Conservation (phyloP, 2,888 invertebrate species). For the Amiota mariae region DNA sequence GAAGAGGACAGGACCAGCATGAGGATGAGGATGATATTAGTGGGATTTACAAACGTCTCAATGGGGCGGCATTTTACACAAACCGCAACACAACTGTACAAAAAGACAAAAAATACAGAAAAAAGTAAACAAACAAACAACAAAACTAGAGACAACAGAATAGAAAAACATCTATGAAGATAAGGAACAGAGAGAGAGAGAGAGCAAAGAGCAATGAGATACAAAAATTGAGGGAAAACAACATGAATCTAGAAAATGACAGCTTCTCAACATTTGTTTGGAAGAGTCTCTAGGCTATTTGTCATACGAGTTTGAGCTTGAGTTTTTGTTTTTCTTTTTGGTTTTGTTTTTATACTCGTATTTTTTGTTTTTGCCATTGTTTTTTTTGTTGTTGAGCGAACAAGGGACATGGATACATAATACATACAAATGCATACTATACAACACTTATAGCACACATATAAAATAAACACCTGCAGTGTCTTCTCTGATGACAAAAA, state of each 20-base stretch:
- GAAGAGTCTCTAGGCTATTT: slow-evolving; percentile 60
- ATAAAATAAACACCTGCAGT: background rate
- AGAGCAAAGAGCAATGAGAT: background rate
- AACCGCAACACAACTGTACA: slow-evolving; percentile 2
- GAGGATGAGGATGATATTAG: too few relatives aligned
- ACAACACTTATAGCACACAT: background rate
- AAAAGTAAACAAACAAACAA: background rate
- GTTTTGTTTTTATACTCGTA: slow-evolving; percentile 18
- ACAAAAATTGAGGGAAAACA: slow-evolving; percentile 28
- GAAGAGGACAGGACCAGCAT: too few relatives aligned
- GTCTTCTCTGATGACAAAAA: background rate
- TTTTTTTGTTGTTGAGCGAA: background rate
- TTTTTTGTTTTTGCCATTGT: background rate
- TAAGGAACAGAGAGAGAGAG: background rate
- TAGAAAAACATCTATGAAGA: background rate
- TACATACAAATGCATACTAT: background rate
- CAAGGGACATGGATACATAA: too few relatives aligned
- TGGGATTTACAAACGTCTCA: background rate
- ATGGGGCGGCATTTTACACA: background rate
- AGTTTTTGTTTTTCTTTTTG: slow-evolving; percentile 39
- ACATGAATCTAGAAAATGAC: slow-evolving; percentile 61
- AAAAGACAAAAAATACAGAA: background rate
- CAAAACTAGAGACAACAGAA: background rate
- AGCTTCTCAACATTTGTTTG: slow-evolving; percentile 59
- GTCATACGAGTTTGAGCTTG: slow-evolving; percentile 55